These are phyloP conservation scores for Paracanthobrama guichenoti DNA, from an alignment of 2,113 vertebrate species.

Conservation along the genomic window DNA sequence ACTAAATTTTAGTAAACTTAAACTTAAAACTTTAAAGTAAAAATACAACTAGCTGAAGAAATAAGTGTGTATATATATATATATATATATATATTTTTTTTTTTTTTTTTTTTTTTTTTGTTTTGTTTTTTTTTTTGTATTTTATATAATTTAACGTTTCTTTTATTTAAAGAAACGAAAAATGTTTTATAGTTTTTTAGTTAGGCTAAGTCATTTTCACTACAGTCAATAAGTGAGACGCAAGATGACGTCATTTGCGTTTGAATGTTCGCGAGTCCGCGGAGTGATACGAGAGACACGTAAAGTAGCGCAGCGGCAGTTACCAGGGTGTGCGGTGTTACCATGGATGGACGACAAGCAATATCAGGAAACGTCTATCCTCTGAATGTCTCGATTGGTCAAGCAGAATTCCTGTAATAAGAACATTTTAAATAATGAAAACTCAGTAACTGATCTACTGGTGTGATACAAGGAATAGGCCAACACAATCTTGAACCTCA, in stretches of 20 bases:
- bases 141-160: no score
- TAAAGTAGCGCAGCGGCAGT: not conserved
- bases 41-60: no score
- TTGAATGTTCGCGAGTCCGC: not conserved
- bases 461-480: not conserved
- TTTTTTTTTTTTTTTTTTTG: no score
- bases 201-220: no score
- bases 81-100: no score
- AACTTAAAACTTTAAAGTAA: no score
- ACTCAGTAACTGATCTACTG: not conserved
- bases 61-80: no score
- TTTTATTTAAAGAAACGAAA: no score
- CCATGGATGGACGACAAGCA: not conserved
- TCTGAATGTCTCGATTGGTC: not conserved
- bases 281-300: not conserved
- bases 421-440: not conserved
- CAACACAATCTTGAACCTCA: not conserved
- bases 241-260: not conserved
- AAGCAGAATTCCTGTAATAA: not conserved
- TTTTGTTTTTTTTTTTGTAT: no score
- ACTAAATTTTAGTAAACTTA: no score
- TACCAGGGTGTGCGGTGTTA: not conserved
- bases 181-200: no score
- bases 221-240: no score
- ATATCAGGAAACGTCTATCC: not conserved